Percentiles rank a stretch among this genome's conserved stretches.
Evolutionary conservation across 2,113 vertebrate species (phyloP).

Genomic region (Phaethon lepturus): DNA sequence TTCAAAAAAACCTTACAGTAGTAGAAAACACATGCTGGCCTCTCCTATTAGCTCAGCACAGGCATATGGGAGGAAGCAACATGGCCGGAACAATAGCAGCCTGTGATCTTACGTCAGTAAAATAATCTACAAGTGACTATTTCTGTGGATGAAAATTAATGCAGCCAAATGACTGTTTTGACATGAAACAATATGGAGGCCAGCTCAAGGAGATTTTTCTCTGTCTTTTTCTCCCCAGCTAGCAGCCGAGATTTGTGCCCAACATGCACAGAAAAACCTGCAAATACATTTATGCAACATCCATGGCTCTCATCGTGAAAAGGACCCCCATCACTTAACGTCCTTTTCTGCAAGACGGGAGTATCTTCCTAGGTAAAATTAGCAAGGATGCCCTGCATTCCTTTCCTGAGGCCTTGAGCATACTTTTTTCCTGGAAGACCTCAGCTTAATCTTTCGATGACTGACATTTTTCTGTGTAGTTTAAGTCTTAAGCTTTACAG

Average conservation of each 20-base stretch:
- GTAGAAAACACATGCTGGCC: not conserved
- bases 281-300: not conserved
- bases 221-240: not conserved
- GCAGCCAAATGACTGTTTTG: not conserved
- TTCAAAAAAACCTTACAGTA: not conserved
- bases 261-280: not conserved
- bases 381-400: not conserved
- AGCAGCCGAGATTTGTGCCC: not conserved
- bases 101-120: not conserved
- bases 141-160: not conserved
- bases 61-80: not conserved
- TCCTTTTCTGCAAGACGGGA: not conserved
- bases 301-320: not conserved
- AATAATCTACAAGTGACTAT: not conserved
- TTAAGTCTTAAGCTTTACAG: not conserved
- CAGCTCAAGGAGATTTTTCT: not conserved
- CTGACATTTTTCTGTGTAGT: not conserved
- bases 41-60: not conserved
- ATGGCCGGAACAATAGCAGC: fast-evolving
- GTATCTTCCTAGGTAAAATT: not conserved
- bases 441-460: not conserved
- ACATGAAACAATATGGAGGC: not conserved
- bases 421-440: not conserved
- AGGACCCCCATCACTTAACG: not conserved
- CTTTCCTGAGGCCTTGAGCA: not conserved